Evolutionary conservation across 2,888 invertebrate species (phyloP).

Genomic region (Meghimatium bilineatum): DNA sequence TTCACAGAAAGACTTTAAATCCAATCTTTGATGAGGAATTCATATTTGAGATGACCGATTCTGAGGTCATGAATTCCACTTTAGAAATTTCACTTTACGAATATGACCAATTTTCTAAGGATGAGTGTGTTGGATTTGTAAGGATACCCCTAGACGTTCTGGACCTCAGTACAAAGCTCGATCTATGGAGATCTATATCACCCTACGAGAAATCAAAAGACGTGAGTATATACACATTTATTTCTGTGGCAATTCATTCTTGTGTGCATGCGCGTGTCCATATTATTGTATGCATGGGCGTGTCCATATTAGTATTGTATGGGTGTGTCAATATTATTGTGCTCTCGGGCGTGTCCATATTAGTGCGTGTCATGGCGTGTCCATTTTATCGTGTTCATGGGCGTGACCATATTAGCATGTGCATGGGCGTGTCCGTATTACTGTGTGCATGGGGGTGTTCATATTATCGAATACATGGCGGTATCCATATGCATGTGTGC

Average conservation of each 20-base stretch:
- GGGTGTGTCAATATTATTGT: no score
- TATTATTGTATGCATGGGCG: no score
- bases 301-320: not conserved
- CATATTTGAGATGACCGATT: constrained; percentile 81
- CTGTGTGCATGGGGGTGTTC: no score
- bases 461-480: no score
- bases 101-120: constrained; percentile 82
- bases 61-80: constrained; percentile 79
- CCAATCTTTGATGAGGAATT: constrained; percentile 85
- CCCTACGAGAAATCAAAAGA: constrained; percentile 60
- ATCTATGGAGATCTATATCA: constrained; percentile 80
- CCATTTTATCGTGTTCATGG: no score
- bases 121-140: constrained; percentile 82
- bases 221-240: constrained; percentile 34
- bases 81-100: constrained; percentile 83
- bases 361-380: no score
- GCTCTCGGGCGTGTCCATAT: not conserved
- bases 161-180: constrained; percentile 80
- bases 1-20: constrained; percentile 83
- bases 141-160: constrained; percentile 81
- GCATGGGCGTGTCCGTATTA: not conserved
- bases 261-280: not conserved
- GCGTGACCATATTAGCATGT: no score
- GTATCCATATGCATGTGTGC: no score
- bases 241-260: no score